Evolutionary conservation across 1,140 invertebrate genomes (phyloP).

Genomic region (Macrotrachela quadricornifera): DNA sequence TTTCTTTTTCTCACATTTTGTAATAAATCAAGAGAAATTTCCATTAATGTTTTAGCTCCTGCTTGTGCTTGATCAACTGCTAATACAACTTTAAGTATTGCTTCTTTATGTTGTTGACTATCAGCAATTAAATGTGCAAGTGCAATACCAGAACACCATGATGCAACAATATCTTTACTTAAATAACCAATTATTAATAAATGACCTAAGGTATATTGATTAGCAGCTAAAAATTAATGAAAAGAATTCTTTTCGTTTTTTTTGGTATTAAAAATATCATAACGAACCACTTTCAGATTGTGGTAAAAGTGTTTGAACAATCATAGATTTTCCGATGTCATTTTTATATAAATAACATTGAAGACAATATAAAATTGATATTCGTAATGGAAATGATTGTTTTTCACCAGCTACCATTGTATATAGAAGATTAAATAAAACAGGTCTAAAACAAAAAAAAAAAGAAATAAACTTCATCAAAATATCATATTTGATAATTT

Average conservation of each 20-base stretch:
- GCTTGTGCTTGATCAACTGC: constrained; percentile 27
- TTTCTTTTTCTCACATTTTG: no score
- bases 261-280: no score
- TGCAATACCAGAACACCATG: constrained; percentile 82
- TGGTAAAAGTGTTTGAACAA: constrained; percentile 3
- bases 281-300: constrained; percentile 15
- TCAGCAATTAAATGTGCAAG: constrained; percentile 72
- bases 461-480: no score
- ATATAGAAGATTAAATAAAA: constrained; percentile 78
- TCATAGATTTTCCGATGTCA: constrained; percentile 33
- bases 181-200: neutral
- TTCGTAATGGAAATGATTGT: constrained; percentile 69
- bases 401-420: constrained; percentile 96
- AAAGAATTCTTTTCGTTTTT: no score
- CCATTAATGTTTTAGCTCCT: no score
- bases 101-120: constrained; percentile 66
- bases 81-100: constrained; percentile 68
- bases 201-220: no score
- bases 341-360: constrained; percentile 86
- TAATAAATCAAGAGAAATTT: no score
- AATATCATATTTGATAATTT: neutral
- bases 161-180: constrained; percentile 55
- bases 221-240: no score
- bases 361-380: constrained; percentile 87
- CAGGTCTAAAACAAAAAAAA: constrained; percentile 41